phyloP scores from a whole-genome alignment of 2,888 invertebrate genomes.

The Adineta ricciae region DNA sequence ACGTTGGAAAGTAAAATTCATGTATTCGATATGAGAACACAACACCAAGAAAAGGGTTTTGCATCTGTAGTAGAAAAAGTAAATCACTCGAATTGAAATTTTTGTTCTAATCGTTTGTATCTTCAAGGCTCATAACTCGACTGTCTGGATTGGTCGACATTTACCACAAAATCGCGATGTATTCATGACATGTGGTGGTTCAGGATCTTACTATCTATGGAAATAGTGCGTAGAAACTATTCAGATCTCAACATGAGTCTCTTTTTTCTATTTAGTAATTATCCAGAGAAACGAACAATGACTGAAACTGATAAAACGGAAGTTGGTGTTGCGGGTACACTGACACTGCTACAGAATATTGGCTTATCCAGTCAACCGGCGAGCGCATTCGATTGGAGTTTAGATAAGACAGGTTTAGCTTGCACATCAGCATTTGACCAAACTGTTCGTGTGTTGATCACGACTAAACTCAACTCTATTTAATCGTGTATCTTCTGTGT shows the following conservation, averaged over 20 bases:
- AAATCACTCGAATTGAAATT: neutral
- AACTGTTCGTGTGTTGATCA: slow-evolving; percentile 69
- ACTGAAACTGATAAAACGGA: slow-evolving; percentile 64
- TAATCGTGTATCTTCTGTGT: slow-evolving; percentile 1
- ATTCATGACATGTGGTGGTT: slow-evolving; percentile 78
- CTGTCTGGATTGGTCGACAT: slow-evolving; percentile 77
- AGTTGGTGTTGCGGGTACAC: slow-evolving; percentile 65
- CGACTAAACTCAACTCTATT: slow-evolving; percentile 66
- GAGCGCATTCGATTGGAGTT: slow-evolving; percentile 78
- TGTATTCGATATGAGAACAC: slow-evolving; percentile 76
- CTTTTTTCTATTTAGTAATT: slow-evolving; percentile 56
- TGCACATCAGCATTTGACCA: slow-evolving; percentile 86
- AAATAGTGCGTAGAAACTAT: slow-evolving; percentile 67
- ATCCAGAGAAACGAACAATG: slow-evolving; percentile 66
- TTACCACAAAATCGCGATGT: slow-evolving; percentile 85
- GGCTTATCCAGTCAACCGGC: slow-evolving; percentile 76
- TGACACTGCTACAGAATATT: slow-evolving; percentile 68
- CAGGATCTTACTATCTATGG: slow-evolving; percentile 82
- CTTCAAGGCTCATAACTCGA: slow-evolving; percentile 58
- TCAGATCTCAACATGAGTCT: neutral
- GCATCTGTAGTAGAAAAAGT: slow-evolving; percentile 57
- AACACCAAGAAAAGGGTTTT: slow-evolving; percentile 76
- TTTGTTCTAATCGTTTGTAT: slow-evolving; percentile 38
- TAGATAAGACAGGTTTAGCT: slow-evolving; percentile 74
- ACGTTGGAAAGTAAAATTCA: slow-evolving; percentile 80